Conservation (phyloP, 2,797 vertebrate species). For the Coendou prehensilis region DNA sequence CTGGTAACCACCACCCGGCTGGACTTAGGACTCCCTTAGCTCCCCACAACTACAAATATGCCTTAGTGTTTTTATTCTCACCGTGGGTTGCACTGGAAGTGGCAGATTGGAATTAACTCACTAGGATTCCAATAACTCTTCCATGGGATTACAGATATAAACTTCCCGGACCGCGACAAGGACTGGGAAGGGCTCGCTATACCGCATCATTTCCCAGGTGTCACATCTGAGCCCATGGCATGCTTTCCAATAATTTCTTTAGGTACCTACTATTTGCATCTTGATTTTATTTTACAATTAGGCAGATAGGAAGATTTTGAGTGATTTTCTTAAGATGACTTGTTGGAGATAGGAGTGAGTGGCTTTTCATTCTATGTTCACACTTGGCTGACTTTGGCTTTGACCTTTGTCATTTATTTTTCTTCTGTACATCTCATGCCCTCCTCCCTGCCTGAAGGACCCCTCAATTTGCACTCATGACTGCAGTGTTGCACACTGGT, state of each 20-base stretch:
- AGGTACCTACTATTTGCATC: background rate
- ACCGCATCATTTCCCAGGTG: background rate
- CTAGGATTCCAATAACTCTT: too few relatives aligned
- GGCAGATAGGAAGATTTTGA: background rate
- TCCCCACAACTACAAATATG: too few relatives aligned
- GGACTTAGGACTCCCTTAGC: too few relatives aligned
- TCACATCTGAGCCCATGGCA: background rate
- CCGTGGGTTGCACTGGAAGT: too few relatives aligned
- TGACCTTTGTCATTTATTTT: background rate
- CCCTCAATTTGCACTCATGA: background rate
- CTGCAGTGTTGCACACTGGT: background rate
- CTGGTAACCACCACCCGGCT: too few relatives aligned
- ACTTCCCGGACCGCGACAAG: too few relatives aligned
- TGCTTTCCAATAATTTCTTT: background rate
- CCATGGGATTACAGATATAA: too few relatives aligned
- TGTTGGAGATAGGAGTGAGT: background rate
- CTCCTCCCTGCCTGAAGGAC: background rate
- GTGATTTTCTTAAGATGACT: constrained; percentile 13
- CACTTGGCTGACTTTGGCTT: background rate
- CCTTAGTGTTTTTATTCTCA: too few relatives aligned
- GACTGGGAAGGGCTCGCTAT: background rate
- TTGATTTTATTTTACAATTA: background rate
- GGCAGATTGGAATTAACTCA: too few relatives aligned
- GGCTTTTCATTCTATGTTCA: background rate
- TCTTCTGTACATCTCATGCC: background rate